phyloP scores from a whole-genome alignment of 2,113 vertebrate genomes.

The Phalacrocorax carbo region DNA sequence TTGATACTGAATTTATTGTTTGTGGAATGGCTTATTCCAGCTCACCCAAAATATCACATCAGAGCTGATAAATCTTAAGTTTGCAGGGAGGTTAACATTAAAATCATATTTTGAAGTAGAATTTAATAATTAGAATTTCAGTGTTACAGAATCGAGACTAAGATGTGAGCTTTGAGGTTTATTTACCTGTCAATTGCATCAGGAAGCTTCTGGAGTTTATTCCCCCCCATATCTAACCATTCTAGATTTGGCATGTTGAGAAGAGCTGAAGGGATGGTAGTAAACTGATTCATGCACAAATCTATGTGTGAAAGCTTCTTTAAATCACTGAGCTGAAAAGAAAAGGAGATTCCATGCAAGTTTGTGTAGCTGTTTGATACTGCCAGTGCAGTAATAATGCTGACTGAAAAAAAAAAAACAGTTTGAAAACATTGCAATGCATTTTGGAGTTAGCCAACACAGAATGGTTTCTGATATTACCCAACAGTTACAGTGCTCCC shows the following conservation, averaged over 20 bases:
- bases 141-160: not conserved
- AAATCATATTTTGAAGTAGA: not conserved
- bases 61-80: not conserved
- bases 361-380: not conserved
- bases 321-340: conserved; percentile 82
- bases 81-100: not conserved
- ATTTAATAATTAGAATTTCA: not conserved
- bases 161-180: not conserved
- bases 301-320: conserved; percentile 87
- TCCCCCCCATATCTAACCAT: conserved; percentile 95
- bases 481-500: not conserved
- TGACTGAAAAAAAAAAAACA: not conserved
- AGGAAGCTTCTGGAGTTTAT: conserved; percentile 83
- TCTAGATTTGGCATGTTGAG: conserved; percentile 85
- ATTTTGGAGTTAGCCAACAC: not conserved
- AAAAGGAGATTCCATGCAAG: not conserved
- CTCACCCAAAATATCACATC: not conserved
- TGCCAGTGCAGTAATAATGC: not conserved
- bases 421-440: not conserved
- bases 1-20: not conserved
- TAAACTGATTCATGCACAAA: conserved; percentile 91
- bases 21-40: not conserved
- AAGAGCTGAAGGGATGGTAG: conserved; percentile 81
- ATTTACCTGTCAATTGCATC: conserved; percentile 85
- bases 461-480: not conserved